A percentile compares a stretch with the other conserved stretches of the same genome.
These are phyloP conservation scores for Leuciscus waleckii DNA, from an alignment of 2,797 vertebrate genomes.

Conservation along the genomic window DNA sequence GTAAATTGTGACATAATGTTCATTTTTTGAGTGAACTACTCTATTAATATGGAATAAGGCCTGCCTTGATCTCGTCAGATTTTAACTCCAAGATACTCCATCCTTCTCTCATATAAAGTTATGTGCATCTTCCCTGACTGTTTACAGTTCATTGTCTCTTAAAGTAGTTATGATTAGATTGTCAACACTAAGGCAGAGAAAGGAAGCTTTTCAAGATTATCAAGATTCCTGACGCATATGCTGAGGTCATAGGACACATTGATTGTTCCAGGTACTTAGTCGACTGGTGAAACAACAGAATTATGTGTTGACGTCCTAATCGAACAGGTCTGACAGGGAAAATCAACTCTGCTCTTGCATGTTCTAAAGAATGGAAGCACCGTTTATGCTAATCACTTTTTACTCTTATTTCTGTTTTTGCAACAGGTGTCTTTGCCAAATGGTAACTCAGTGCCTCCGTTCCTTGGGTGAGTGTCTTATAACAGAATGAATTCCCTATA, in stretches of 20 bases:
- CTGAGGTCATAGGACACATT: conserved; percentile 46
- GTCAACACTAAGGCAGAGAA: conserved; percentile 36
- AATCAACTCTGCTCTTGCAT: not conserved
- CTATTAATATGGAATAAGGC: not conserved
- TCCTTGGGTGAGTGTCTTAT: conserved; percentile 83
- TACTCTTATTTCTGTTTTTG: conserved; percentile 59
- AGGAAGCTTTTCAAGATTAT: conserved; percentile 67
- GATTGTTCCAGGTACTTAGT: conserved; percentile 37
- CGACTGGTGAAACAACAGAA: conserved; percentile 14
- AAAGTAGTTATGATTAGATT: conserved; percentile 48
- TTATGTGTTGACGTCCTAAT: conserved; percentile 64
- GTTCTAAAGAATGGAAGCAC: not conserved
- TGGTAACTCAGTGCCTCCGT: conserved; percentile 86
- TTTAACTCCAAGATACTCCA: not conserved
- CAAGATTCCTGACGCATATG: conserved; percentile 68
- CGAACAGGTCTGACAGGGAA: conserved; percentile 69
- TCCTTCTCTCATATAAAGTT: not conserved
- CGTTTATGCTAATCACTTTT: not conserved
- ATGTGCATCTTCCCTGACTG: not conserved
- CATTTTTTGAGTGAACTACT: not conserved
- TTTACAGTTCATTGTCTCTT: conserved; percentile 36
- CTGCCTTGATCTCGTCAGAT: not conserved
- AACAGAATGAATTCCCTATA: not conserved
- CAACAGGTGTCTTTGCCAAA: conserved; percentile 86
- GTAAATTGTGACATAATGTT: not conserved